Evolutionary conservation across 1,140 invertebrate species (phyloP).

Genomic region (Temnothorax curvispinosus): DNA sequence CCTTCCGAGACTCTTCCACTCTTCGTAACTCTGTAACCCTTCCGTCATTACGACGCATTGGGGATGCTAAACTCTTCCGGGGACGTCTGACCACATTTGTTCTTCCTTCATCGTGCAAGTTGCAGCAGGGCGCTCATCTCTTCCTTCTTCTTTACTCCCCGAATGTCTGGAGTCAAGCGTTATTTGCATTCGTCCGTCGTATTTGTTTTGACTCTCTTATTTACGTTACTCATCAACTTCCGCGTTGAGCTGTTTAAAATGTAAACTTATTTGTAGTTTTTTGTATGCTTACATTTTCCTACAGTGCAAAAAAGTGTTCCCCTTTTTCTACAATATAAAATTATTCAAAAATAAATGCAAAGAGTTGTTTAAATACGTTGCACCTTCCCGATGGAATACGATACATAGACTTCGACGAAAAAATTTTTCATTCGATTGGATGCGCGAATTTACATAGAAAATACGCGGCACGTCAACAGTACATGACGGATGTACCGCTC

Average conservation of each 20-base stretch:
- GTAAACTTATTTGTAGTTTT: constrained; percentile 18
- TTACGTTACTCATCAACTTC: constrained; percentile 2
- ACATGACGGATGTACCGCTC: constrained; percentile 31
- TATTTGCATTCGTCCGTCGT: not conserved
- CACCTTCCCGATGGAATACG: not conserved
- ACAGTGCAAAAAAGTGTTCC: not conserved
- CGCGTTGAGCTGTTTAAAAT: not conserved
- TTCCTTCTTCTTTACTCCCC: not conserved
- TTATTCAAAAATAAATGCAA: not conserved
- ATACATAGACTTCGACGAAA: not conserved
- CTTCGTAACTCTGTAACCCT: constrained; percentile 44
- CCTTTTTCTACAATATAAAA: not conserved
- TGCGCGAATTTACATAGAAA: constrained; percentile 34
- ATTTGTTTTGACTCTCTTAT: constrained; percentile 24
- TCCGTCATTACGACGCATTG: constrained; percentile 27
- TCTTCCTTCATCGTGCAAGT: constrained; percentile 17
- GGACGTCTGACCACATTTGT: not conserved
- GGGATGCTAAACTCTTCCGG: constrained; percentile 13
- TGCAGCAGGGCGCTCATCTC: not conserved
- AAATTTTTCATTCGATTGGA: constrained; percentile 5
- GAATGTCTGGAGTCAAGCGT: not conserved
- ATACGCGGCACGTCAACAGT: constrained; percentile 5
- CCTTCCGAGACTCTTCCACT: constrained; percentile 12
- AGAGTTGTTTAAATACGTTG: not conserved
- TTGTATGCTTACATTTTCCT: not conserved